These are phyloP conservation scores for Manis javanica DNA, from an alignment of 2,797 vertebrate genomes.

Conservation along the genomic window DNA sequence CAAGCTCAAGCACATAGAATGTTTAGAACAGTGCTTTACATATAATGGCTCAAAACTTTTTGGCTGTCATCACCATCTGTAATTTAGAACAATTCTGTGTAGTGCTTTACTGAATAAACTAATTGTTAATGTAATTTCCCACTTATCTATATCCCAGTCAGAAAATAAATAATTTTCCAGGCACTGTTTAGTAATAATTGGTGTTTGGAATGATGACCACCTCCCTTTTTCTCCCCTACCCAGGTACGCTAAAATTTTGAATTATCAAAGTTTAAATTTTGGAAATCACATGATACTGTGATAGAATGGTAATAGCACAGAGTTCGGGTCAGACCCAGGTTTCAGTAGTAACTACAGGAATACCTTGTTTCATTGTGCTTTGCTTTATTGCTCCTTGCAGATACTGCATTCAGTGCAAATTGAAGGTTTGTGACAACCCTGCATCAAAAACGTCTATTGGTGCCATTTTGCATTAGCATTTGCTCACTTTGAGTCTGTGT, in stretches of 20 bases:
- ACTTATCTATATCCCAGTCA: neutral
- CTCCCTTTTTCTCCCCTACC: neutral
- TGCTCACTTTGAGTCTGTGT: too few species aligned
- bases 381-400: neutral
- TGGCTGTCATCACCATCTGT: neutral
- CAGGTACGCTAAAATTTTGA: neutral
- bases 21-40: neutral
- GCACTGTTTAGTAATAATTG: neutral
- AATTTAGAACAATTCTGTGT: neutral
- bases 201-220: neutral
- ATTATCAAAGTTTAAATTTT: conserved; percentile 27
- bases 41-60: neutral
- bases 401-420: neutral
- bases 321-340: neutral
- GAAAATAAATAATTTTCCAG: conserved; percentile 17
- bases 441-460: too few species aligned
- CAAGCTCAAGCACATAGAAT: neutral
- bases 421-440: too few species aligned
- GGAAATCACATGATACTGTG: neutral
- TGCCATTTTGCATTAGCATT: too few species aligned
- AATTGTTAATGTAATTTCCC: conserved; percentile 8
- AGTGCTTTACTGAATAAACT: conserved; percentile 22
- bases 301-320: neutral
- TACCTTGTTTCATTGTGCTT: too few species aligned
- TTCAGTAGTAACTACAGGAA: neutral